A percentile compares a stretch with the other conserved stretches of the same genome.
Evolutionary conservation across 2,888 invertebrate species (phyloP).

Genomic region (Calameuta idolon): DNA sequence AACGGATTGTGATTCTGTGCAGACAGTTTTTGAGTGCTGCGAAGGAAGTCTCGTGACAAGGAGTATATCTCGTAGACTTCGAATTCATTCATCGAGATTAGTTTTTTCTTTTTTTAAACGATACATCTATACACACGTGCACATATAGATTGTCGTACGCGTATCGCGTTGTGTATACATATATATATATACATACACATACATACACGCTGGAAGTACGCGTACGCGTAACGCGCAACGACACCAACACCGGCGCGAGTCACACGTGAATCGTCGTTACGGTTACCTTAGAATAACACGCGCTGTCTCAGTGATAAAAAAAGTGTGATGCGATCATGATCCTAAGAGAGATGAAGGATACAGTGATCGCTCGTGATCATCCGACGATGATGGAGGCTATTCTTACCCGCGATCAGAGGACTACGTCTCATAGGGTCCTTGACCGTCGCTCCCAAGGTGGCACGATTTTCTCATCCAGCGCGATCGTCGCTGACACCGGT

Average conservation of each 20-base stretch:
- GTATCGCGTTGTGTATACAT: not conserved
- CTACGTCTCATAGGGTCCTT: constrained; percentile 56
- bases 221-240: not conserved
- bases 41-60: constrained; percentile 56
- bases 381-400: constrained; percentile 60
- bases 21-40: constrained; percentile 34
- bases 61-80: constrained; percentile 1
- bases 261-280: constrained; percentile 20
- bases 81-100: constrained; percentile 18
- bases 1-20: constrained; percentile 59
- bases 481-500: not conserved
- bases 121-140: not conserved
- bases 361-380: constrained; percentile 23
- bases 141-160: not conserved
- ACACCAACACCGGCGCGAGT: constrained; percentile 11
- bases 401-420: constrained; percentile 59
- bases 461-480: constrained; percentile 9
- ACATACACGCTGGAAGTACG: not conserved
- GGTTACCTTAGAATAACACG: not conserved
- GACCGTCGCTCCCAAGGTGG: constrained; percentile 30
- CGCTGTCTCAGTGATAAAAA: constrained; percentile 21
- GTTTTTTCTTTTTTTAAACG: constrained; percentile 19
- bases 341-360: constrained; percentile 30
- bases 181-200: not conserved
- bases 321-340: constrained; percentile 48